Conservation (phyloP, 2,113 vertebrate genomes). For the Fulica atra region DNA sequence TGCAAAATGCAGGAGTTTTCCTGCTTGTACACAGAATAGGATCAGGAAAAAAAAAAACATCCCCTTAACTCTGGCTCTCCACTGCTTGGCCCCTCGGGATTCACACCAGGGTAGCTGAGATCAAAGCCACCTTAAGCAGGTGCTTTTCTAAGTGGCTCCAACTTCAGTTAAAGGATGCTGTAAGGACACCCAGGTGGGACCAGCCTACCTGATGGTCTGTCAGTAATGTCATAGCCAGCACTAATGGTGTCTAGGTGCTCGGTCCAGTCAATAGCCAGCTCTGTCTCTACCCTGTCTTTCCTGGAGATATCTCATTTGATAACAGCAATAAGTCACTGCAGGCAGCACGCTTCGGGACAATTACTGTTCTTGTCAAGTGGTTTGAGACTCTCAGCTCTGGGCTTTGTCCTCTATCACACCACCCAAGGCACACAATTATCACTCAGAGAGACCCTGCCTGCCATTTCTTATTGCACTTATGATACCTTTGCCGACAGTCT, state of each 20-base stretch:
- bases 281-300: background rate
- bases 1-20: background rate
- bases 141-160: background rate
- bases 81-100: background rate
- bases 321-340: conserved; percentile 37
- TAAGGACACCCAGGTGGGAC: background rate
- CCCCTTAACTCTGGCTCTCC: background rate
- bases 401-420: conserved; percentile 47
- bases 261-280: background rate
- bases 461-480: conserved; percentile 29
- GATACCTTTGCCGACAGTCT: background rate
- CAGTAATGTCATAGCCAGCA: background rate
- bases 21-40: background rate
- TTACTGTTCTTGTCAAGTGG: conserved; percentile 51
- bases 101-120: background rate
- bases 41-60: background rate
- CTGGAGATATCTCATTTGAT: conserved; percentile 25
- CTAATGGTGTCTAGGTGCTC: background rate
- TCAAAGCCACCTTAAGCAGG: background rate
- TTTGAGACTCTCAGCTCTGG: conserved; percentile 40
- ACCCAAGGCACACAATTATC: conserved; percentile 61
- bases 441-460: conserved; percentile 35
- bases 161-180: background rate
- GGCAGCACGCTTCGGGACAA: background rate
- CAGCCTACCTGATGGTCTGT: background rate